Evolutionary conservation across 2,113 vertebrate genomes (phyloP).

Genomic region (Perca schrenkii): DNA sequence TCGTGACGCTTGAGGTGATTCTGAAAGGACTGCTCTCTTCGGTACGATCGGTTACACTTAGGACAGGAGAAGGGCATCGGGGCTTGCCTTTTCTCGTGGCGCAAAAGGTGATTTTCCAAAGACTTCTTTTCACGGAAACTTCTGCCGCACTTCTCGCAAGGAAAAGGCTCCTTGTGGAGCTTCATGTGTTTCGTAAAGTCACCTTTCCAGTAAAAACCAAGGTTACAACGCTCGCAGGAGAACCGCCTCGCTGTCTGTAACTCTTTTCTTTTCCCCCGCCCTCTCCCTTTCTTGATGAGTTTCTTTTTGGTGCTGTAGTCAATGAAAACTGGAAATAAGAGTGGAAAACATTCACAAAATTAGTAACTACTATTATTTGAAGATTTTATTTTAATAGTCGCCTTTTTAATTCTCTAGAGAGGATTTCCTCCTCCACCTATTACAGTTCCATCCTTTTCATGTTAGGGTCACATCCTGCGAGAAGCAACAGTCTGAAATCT

Average conservation of each 20-base stretch:
- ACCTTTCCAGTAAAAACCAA: slow-evolving; percentile 68
- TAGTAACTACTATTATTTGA: fast-evolving
- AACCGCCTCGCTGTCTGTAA: slow-evolving; percentile 47
- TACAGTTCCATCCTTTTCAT: not conserved
- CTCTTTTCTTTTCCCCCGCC: slow-evolving; percentile 26
- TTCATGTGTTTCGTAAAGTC: slow-evolving; percentile 74
- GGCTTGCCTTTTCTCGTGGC: slow-evolving; percentile 49
- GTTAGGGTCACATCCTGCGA: not conserved
- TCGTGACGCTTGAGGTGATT: slow-evolving; percentile 74
- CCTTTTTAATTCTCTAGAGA: not conserved
- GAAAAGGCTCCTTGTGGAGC: slow-evolving; percentile 64
- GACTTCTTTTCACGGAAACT: slow-evolving; percentile 64
- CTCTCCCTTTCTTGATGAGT: not conserved
- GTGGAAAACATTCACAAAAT: not conserved
- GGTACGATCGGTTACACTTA: slow-evolving; percentile 68
- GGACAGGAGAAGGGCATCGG: slow-evolving; percentile 73
- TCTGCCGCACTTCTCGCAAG: slow-evolving; percentile 65
- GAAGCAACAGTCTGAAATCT: not conserved
- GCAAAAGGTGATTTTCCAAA: slow-evolving; percentile 66
- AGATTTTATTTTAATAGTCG: not conserved
- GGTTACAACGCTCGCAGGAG: slow-evolving; percentile 65
- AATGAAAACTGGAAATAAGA: slow-evolving; percentile 29
- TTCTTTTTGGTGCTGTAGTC: slow-evolving; percentile 29
- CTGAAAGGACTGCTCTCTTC: slow-evolving; percentile 70
- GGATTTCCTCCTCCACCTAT: not conserved